Conservation (phyloP, 2,113 vertebrate genomes). For the Hiodon tergisus region DNA sequence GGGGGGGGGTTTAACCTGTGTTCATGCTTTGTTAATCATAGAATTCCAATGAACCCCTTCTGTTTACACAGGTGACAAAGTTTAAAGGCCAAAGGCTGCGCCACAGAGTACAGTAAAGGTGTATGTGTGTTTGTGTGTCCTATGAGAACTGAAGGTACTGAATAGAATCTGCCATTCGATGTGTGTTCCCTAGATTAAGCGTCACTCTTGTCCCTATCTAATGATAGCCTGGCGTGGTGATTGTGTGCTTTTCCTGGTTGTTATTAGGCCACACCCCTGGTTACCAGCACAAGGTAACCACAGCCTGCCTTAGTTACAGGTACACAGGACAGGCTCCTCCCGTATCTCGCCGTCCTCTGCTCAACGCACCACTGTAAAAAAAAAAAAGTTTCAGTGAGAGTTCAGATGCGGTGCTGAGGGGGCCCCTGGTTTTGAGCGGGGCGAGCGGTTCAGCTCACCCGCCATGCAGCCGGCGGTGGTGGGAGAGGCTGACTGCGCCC, state of each 20-base stretch:
- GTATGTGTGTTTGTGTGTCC: too few relatives aligned
- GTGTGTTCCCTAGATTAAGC: too few relatives aligned
- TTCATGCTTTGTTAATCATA: too few relatives aligned
- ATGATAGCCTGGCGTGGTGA: too few relatives aligned
- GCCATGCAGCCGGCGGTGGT: not conserved
- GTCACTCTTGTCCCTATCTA: too few relatives aligned
- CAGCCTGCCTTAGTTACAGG: conserved; percentile 55
- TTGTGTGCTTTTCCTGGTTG: conserved; percentile 9
- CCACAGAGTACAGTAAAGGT: too few relatives aligned
- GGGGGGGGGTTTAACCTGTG: too few relatives aligned
- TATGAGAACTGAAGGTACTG: too few relatives aligned
- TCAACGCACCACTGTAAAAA: not conserved
- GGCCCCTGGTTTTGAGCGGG: not conserved
- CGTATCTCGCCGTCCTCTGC: conserved; percentile 1
- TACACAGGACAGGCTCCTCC: conserved; percentile 22
- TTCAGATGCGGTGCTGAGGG: not conserved
- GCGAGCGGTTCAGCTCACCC: not conserved
- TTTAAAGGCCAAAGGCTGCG: too few relatives aligned
- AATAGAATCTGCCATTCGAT: not conserved
- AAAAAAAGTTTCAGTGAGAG: not conserved
- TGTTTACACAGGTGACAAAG: too few relatives aligned
- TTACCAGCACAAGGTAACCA: conserved; percentile 56
- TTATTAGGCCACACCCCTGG: conserved; percentile 33
- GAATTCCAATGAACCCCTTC: too few relatives aligned
- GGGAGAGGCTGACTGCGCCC: conserved; percentile 49